Base-by-base conservation (phyloP, 2,797 vertebrate genomes). In the Petrocephalus sullivani region DNA sequence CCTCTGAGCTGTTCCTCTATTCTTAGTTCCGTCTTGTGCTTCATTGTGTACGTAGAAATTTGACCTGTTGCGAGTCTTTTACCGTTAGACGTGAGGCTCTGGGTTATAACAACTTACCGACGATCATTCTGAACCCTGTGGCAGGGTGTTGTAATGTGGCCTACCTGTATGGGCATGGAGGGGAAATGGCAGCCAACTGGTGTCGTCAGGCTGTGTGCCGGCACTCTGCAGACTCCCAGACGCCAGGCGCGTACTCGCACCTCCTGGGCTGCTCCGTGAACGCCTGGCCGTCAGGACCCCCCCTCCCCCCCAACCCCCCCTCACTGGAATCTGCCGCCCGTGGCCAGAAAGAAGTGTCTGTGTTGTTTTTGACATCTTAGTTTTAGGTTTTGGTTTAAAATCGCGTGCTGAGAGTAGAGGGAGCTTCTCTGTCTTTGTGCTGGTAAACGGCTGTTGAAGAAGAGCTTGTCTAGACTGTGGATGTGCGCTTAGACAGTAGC, bases 1-100 rank as follows among this genome's bases (percentile, higher is more conserved):
- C 92, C 92, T 95, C 93, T 92, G 92, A 93, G 41, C 92, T 90
- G 56, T 51, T 90, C 90, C 92, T 91, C 94, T 96, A 95, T 96
- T 95, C 95, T 94, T 96, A 95, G 94, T 94, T 92, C 89, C 89
- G 91, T 93, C 92, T 94, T n/a, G 93, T 94, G 90, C 93, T 89
- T 95, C 94, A 94, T 95, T 94, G 94, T 93, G 92, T 90, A 87
- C 90, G 88, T 89, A 92, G 89, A 91, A 89, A 81, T 82, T 4
- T 28, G 86, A 51, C 86, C 67, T 56, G 28, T 33, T 19, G 67
- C 89, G 90, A 94, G 90, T 89, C 53, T 94, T 94, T 94, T 93
- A 93, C 91, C 92, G 91, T 91, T 90, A 91, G 88, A 87, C 89
- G 87, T 81, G 41, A 81, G 75, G 75, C 49, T 81, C 41, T 81